phyloP scores from a whole-genome alignment of 2,113 vertebrate species.

The Ursus arctos region DNA sequence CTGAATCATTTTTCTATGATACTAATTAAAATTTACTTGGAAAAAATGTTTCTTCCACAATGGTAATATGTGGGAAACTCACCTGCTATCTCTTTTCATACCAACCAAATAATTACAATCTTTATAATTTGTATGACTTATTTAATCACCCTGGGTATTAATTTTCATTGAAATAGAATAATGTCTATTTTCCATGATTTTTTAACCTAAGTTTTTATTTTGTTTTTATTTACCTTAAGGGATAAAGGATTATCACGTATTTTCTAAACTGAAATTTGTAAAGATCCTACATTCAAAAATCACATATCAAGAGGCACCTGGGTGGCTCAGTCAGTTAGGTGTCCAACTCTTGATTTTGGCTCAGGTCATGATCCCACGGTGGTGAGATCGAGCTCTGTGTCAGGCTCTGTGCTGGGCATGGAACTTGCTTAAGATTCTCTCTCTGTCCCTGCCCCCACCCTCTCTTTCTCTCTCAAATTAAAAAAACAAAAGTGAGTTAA shows the following conservation, averaged over 20 bases:
- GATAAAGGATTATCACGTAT: not conserved
- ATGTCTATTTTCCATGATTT: not conserved
- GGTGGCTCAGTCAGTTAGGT: not conserved
- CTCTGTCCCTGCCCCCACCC: not conserved
- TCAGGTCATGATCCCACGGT: not conserved
- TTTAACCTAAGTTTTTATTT: not conserved
- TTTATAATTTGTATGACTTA: not conserved
- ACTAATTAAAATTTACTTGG: not conserved
- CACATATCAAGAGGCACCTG: not conserved
- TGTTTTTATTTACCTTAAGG: not conserved
- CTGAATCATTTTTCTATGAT: not conserved
- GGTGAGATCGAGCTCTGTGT: not conserved
- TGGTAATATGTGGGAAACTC: not conserved
- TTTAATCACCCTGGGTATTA: not conserved
- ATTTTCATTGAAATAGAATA: not conserved
- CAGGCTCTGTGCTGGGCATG: not conserved
- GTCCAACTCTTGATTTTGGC: not conserved
- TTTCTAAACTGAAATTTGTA: not conserved
- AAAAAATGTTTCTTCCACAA: not conserved
- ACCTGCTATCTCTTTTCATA: not conserved
- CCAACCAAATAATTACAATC: not conserved
- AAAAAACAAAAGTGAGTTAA: not conserved
- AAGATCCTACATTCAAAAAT: not conserved
- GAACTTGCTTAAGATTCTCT: not conserved
- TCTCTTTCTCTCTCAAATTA: not conserved